Percentiles rank a stretch among this genome's conserved stretches.
These are phyloP conservation scores for Chrysomela aeneicollis DNA, from an alignment of 2,888 invertebrate species.

Conservation along the genomic window DNA sequence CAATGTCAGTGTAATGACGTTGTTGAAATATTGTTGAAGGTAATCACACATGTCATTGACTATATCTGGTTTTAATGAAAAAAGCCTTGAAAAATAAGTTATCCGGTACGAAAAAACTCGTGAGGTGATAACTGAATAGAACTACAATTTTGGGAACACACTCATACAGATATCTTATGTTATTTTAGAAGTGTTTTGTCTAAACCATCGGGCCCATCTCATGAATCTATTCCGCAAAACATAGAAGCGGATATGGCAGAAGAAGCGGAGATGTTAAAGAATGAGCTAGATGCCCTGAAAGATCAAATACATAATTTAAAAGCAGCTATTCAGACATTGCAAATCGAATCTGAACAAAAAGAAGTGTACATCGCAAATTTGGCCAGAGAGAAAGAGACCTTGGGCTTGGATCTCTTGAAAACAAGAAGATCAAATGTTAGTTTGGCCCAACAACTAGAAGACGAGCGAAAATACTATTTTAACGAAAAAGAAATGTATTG, in stretches of 20 bases:
- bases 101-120: constrained; percentile 48
- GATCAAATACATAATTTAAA: constrained; percentile 62
- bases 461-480: constrained; percentile 65
- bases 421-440: constrained; percentile 62
- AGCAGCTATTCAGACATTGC: constrained; percentile 60
- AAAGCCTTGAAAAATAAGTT: constrained; percentile 50
- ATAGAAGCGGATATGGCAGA: constrained; percentile 36
- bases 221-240: constrained; percentile 33
- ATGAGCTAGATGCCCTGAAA: constrained; percentile 54
- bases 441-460: constrained; percentile 65
- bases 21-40: neutral
- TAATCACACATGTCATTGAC: neutral
- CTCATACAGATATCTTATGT: constrained; percentile 22
- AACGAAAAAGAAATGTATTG: constrained; percentile 66
- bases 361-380: constrained; percentile 63
- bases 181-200: constrained; percentile 48
- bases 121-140: constrained; percentile 48
- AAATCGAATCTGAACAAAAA: constrained; percentile 61
- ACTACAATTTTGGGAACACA: too few species aligned
- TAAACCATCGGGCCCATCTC: constrained; percentile 40
- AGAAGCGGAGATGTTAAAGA: constrained; percentile 37
- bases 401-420: constrained; percentile 62
- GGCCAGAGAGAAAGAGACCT: constrained; percentile 64
- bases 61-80: constrained; percentile 45
- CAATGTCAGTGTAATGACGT: neutral